phyloP scores from a whole-genome alignment of 1,140 invertebrate species.

The Colletes gigas region DNA sequence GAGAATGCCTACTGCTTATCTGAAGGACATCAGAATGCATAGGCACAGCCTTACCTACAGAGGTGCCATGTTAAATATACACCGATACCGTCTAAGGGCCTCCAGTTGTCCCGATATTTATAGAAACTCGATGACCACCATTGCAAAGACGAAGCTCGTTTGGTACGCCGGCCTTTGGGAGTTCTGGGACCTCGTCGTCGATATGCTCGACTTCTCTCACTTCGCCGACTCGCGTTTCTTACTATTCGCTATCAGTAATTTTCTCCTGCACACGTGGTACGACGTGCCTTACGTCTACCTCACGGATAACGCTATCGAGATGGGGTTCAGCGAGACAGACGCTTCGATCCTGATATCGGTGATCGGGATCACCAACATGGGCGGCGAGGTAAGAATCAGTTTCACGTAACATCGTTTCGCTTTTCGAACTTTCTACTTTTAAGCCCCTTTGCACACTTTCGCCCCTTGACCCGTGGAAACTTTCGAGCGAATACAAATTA shows the following conservation, averaged over 20 bases:
- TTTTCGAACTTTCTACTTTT: background rate
- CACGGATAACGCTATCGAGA: constrained; percentile 87
- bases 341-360: constrained; percentile 91
- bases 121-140: constrained; percentile 93
- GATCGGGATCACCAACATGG: constrained; percentile 92
- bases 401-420: background rate
- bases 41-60: constrained; percentile 90
- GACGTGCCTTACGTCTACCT: constrained; percentile 94
- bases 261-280: constrained; percentile 93
- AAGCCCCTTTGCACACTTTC: too few species aligned
- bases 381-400: constrained; percentile 87
- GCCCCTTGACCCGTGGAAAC: too few species aligned
- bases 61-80: constrained; percentile 93
- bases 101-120: constrained; percentile 95
- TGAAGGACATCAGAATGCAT: constrained; percentile 87
- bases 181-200: constrained; percentile 87
- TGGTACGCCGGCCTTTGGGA: constrained; percentile 89
- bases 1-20: constrained; percentile 83
- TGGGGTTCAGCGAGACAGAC: constrained; percentile 87
- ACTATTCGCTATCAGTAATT: constrained; percentile 92
- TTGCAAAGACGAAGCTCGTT: constrained; percentile 88
- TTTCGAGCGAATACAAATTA: too few species aligned
- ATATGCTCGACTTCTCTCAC: constrained; percentile 91
- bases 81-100: constrained; percentile 89
- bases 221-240: constrained; percentile 88